These are phyloP conservation scores for Babyrousa celebensis DNA, from an alignment of 2,797 vertebrate species.

Conservation along the genomic window DNA sequence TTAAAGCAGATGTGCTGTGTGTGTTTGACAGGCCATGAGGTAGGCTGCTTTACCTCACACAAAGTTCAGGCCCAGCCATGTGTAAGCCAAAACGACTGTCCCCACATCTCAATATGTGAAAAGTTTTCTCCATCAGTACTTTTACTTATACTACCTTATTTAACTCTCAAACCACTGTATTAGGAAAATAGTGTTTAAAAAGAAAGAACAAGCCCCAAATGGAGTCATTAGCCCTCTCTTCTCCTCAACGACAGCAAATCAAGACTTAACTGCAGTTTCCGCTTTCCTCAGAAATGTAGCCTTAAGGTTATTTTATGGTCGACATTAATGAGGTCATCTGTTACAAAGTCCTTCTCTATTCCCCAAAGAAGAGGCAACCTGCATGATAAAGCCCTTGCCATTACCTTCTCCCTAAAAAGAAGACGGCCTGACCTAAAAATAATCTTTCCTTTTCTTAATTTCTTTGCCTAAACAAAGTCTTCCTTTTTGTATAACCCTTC, in stretches of 20 bases:
- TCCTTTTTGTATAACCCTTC: neutral
- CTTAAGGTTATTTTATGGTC: neutral
- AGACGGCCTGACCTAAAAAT: neutral
- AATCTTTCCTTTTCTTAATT: neutral
- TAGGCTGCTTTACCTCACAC: too few species aligned
- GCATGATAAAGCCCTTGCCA: neutral
- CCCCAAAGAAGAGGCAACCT: neutral
- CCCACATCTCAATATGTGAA: too few species aligned
- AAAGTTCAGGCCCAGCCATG: too few species aligned
- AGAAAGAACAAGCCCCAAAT: neutral
- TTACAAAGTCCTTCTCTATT: neutral
- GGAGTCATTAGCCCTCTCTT: neutral
- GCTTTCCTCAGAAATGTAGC: neutral
- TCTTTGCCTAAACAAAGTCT: neutral
- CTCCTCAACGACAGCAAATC: neutral
- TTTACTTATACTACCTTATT: neutral
- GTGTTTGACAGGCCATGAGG: too few species aligned
- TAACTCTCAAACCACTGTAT: neutral
- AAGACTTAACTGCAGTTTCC: neutral
- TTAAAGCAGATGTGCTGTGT: too few species aligned
- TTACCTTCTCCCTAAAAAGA: neutral
- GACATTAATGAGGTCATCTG: neutral
- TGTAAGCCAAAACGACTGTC: too few species aligned
- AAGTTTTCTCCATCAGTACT: too few species aligned
- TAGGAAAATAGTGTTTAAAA: neutral